phyloP scores from a whole-genome alignment of 23 tunicate species.

The Diplosoma virens region DNA sequence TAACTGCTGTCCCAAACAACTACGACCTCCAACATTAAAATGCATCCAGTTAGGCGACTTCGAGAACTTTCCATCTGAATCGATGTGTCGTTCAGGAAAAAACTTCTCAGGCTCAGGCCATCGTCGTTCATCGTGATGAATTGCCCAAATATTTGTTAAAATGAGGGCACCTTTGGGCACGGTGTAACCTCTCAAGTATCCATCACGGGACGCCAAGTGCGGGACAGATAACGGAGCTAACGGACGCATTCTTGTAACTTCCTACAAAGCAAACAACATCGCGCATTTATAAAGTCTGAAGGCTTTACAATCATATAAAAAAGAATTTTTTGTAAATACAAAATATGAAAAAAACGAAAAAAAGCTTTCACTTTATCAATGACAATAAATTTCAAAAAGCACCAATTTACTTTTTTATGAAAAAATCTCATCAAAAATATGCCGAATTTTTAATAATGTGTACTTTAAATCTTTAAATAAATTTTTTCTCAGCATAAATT shows the following conservation, averaged over 20 bases:
- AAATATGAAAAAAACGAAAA: background rate
- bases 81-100: constrained; percentile 54
- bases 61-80: constrained; percentile 54
- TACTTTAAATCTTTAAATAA: no score
- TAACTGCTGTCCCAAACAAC: constrained; percentile 56
- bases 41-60: constrained; percentile 46
- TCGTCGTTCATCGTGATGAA: constrained; percentile 40
- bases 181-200: constrained; percentile 42
- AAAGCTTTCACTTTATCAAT: background rate
- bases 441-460: no score
- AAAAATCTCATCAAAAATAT: no score
- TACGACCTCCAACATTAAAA: constrained; percentile 54
- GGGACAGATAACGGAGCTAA: constrained; percentile 47
- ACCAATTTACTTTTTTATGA: no score
- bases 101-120: constrained; percentile 74
- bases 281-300: background rate
- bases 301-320: no score
- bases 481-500: no score
- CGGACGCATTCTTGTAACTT: constrained; percentile 52
- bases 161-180: constrained; percentile 50
- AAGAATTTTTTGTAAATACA: no score
- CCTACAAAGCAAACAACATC: constrained; percentile 26
- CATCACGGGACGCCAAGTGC: constrained; percentile 30
- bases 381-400: no score
- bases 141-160: constrained; percentile 41